Base-by-base conservation (phyloP, 2,888 invertebrate species). In the Pterostichus madidus region DNA sequence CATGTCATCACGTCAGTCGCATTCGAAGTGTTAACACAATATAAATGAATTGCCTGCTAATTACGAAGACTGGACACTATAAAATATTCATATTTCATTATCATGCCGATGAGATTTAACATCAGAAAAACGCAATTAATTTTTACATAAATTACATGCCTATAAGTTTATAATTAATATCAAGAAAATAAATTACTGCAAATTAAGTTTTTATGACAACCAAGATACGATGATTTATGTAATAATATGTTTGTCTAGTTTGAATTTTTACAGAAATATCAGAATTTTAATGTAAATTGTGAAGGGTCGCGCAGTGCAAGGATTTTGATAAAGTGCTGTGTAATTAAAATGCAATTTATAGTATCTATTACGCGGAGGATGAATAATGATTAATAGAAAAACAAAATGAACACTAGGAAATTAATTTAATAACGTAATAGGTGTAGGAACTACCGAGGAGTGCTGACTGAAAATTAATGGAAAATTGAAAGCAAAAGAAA, bases 311-410 rank as follows among this genome's bases (percentile, higher is more conserved):
- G 5, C 7, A 75, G 52, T 15, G 75, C 75, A 75, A 78, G 59
- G 77, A 73, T 53, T 78, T 13, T 56, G 77, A 59, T 78, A 59
- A 56, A 44, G 35, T 49, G 52, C 6, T 10, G 44, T 53, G 77
- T 78, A 78, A 78, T 78, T 78, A 78, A 59, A 78, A 10, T 59
- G 59, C 59, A 78, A 78, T 78, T 78, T 78, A 78, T 44, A 39
- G 59, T 59, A 59, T 39, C 59, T 44, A 59, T 78, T 59, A 78
- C 59, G 11, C 15, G 39, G 24, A 52, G 24, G 17, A 59, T 78
- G 77, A 78, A 39, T 59, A 59, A 78, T 78, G 53, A 78, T 39
- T 52, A 39, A 32, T 68, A 53, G 59, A 75, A 75, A 75, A 75
- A 44, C 17, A 73, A 39, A 39, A 39, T 32, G 68, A 68, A 32